Evolutionary conservation across 2,888 invertebrate species (phyloP).

Genomic region (Syrphus vitripennis): DNA sequence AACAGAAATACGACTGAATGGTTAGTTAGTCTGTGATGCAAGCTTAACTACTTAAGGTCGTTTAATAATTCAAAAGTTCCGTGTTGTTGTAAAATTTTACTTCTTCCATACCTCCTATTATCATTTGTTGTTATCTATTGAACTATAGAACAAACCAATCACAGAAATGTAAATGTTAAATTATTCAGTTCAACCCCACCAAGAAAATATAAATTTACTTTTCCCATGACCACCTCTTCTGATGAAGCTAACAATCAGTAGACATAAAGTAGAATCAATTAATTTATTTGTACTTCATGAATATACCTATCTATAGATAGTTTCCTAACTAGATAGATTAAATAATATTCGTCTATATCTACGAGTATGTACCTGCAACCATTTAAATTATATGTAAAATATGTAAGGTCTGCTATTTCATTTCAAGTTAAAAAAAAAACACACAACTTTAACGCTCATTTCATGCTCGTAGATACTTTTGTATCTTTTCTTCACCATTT

Average conservation of each 20-base stretch:
- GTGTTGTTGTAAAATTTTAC: too few species aligned
- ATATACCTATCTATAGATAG: conserved; percentile 14
- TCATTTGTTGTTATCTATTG: background rate
- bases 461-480: conserved; percentile 59
- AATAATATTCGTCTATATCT: background rate
- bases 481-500: conserved; percentile 64
- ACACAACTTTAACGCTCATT: background rate
- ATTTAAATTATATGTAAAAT: background rate
- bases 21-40: too few species aligned
- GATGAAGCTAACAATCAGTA: background rate
- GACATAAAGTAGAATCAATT: background rate
- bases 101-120: too few species aligned
- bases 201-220: background rate
- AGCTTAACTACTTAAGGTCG: too few species aligned
- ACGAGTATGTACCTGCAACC: background rate
- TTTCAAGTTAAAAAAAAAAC: background rate
- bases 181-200: background rate
- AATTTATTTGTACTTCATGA: background rate
- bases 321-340: background rate
- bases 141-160: conserved; percentile 29
- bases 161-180: conserved; percentile 15
- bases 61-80: too few species aligned
- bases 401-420: background rate
- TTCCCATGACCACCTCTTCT: conserved; percentile 14
- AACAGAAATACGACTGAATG: too few species aligned